Evolutionary conservation across 2,888 invertebrate genomes (phyloP).

Genomic region (Idaea aversata): DNA sequence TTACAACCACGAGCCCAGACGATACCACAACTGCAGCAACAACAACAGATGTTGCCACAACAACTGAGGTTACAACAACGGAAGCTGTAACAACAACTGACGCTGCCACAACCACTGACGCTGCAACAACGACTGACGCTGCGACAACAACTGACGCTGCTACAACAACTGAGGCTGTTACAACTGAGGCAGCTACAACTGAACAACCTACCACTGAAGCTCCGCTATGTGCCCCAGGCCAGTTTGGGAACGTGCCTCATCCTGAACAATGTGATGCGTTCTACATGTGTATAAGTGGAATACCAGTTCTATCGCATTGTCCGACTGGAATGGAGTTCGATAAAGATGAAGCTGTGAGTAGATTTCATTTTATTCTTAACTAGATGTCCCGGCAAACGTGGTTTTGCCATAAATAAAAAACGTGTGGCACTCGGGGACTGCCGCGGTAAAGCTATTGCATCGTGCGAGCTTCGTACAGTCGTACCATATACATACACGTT

Average conservation of each 20-base stretch:
- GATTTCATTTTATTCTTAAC: neutral
- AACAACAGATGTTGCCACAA: neutral
- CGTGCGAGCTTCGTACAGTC: too few relatives aligned
- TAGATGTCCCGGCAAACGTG: too few relatives aligned
- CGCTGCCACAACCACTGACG: neutral
- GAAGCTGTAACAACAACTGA: neutral
- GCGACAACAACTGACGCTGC: neutral
- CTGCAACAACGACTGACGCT: constrained; percentile 3
- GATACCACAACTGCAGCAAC: neutral
- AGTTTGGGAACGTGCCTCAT: constrained; percentile 21
- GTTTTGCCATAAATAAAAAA: too few relatives aligned
- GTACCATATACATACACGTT: too few relatives aligned
- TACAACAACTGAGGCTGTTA: constrained; percentile 1
- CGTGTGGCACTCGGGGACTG: too few relatives aligned
- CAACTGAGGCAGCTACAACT: neutral
- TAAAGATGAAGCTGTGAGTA: neutral
- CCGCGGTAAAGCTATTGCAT: too few relatives aligned
- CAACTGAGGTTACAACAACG: neutral
- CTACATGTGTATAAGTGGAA: constrained; percentile 22
- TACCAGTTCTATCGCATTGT: constrained; percentile 11
- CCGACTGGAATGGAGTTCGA: constrained; percentile 7
- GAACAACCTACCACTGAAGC: too few relatives aligned
- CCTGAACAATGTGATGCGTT: constrained; percentile 22
- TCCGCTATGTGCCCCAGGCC: constrained; percentile 12
- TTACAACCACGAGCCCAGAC: too few relatives aligned